Base-by-base conservation (phyloP, 2,113 vertebrate genomes). In the Anarrhichthys ocellatus region DNA sequence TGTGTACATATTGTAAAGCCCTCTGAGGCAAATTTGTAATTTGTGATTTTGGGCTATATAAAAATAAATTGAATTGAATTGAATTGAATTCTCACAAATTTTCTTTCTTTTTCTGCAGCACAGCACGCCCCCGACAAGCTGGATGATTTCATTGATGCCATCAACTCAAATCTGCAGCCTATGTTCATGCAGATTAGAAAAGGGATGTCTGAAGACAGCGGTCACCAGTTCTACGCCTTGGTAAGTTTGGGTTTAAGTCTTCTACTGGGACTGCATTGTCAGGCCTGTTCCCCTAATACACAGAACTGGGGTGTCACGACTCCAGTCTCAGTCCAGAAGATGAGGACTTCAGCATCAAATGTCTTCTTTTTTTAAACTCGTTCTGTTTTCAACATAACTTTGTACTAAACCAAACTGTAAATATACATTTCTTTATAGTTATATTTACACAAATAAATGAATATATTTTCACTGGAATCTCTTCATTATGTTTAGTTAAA, bases 181-280 rank as follows among this genome's bases (percentile, higher is more conserved):
- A 59, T 99, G 89, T 99, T 97, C 9, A 97, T 99, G 94, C 95
- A 98, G 81, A 96, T 99, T 56, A 94, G 97, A 86, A 98, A 97
- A 56, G 97, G 98, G 70, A 81, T 95, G 72, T 96, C 96, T 0
- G 97, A 99, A 75, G 95, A 96, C 0, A 93, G 95, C 0, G 98
- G 98, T 2, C 91, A 89, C 14, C 94, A 96, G 3, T 94, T 96
- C 70, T 98, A 97, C 0, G 96, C 96, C 0, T 75, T 99, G 93
- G 98, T 99, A 54, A 79, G 97, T 32, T 32, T 94, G 8, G 7
- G 24, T 59, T 29, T 66, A 32, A 44, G 9, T 36, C 9, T 27
- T 73, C 38, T 27, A 6, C 64, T 27, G 10, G 7, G 36, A 52
- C 44, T 50, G 27, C 20, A 17, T 6, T 22, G 6, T 32, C 15